Evolutionary conservation across 2,113 vertebrate genomes (phyloP), one percentile per base, ranked within the genome.

Genomic region (Ancistrus triradiatus): DNA sequence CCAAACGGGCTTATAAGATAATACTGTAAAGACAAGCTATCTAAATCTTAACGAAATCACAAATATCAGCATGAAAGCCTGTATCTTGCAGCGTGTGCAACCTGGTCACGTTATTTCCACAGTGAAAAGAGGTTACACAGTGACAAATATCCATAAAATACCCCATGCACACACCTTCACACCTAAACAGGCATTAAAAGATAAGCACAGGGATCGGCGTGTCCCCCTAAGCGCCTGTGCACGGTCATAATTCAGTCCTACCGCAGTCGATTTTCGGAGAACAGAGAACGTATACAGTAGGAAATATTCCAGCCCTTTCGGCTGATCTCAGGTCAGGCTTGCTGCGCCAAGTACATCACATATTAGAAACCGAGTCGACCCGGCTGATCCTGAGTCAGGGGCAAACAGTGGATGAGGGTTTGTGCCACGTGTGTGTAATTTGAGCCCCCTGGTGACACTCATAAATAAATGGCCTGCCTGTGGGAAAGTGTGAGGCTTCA

Each of bases 401-500:
- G 59, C 6, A 47, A n/a, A 31, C 24, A 2, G 6, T 1, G 37
- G 15, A 17, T 7, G n/a, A 6, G 19, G 35, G 2, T 6, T n/a
- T 9, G 28, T 59, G 60, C 70, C 60, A 64, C 48, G 13, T 72
- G 71, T 75, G 57, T 79, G 78, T 82, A 68, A 85, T 83, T 83
- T 76, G 68, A 78, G 84, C 81, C 84, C 78, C 17, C 81, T 76
- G 69, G 77, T 80, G 82, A 77, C 84, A 81, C 53, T 70, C 44
- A 27, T 48, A 52, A 60, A 72, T 58, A 74, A 76, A 74, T 73
- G 63, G 66, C 38, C 49, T 46, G 66, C 74, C 67, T 66, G 65
- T 78, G 77, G 66, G 82, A 74, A 81, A 77, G 78, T 79, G 75
- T 69, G 55, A 48, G 53, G 33, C 35, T 53, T 21, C 17, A 18